phyloP scores from a whole-genome alignment of 2,888 invertebrate genomes.

The Drosophila niveifrons region DNA sequence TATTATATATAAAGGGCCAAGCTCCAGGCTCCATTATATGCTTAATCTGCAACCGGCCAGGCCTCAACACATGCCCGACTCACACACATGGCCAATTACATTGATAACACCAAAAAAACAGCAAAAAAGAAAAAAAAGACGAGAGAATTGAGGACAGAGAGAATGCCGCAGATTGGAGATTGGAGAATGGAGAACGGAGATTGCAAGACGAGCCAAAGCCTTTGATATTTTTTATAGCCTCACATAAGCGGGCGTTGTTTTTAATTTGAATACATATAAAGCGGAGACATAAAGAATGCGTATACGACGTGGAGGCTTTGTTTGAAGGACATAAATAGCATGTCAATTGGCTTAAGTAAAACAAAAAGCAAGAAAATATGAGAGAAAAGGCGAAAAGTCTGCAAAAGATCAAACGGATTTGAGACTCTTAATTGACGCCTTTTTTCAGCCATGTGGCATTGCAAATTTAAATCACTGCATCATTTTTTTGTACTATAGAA shows the following conservation, averaged over 20 bases:
- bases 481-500: too few relatives aligned
- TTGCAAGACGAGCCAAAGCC: constrained; percentile 8
- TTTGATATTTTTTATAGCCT: constrained; percentile 41
- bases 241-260: constrained; percentile 17
- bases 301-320: not conserved
- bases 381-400: not conserved
- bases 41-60: constrained; percentile 67
- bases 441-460: not conserved
- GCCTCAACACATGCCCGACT: constrained; percentile 20
- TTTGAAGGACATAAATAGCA: not conserved
- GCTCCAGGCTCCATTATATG: constrained; percentile 49
- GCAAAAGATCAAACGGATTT: not conserved
- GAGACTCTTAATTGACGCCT: not conserved
- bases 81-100: constrained; percentile 47
- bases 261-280: constrained; percentile 16
- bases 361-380: not conserved
- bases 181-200: not conserved
- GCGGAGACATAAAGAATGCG: not conserved
- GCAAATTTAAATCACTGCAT: not conserved
- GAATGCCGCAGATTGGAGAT: not conserved
- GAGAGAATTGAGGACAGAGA: not conserved
- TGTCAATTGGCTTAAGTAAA: constrained; percentile 1
- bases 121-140: too few relatives aligned
- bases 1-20: constrained; percentile 21
- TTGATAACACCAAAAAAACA: constrained; percentile 24